A percentile compares a stretch with the other conserved stretches of the same genome.
phyloP scores from a whole-genome alignment of 2,113 vertebrate species.

The Apodemus speciosus region DNA sequence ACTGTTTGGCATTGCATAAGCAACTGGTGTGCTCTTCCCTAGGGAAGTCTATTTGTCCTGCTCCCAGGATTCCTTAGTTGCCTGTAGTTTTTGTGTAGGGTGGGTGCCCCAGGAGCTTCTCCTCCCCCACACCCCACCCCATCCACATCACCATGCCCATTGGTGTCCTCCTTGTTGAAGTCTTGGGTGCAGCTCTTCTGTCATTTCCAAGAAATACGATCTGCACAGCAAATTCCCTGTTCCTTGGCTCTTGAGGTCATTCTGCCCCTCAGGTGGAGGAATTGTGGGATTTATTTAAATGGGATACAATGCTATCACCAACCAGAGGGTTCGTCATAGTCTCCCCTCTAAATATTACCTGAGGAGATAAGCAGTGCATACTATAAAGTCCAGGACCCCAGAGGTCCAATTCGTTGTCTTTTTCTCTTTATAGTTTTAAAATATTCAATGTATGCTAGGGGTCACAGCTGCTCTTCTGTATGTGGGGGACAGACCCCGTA shows the following conservation, averaged over 20 bases:
- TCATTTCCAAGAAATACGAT: background rate
- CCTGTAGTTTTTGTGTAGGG: too few species aligned
- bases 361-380: background rate
- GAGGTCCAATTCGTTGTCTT: background rate
- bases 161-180: background rate
- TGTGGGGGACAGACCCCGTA: background rate
- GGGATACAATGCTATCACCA: background rate
- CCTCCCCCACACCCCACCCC: background rate
- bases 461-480: background rate
- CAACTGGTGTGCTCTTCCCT: background rate
- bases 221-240: too few species aligned
- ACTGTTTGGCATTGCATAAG: background rate
- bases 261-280: background rate
- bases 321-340: background rate
- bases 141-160: background rate
- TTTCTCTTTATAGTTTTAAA: slow-evolving; percentile 39
- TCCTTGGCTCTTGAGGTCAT: background rate
- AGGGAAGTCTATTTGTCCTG: background rate
- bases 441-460: background rate
- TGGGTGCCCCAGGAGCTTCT: background rate
- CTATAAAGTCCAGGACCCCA: background rate
- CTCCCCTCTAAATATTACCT: background rate
- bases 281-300: background rate
- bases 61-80: background rate
- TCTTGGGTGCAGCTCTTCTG: background rate